Evolutionary conservation across 2,113 vertebrate species (phyloP).

Genomic region (Heliornis fulica): DNA sequence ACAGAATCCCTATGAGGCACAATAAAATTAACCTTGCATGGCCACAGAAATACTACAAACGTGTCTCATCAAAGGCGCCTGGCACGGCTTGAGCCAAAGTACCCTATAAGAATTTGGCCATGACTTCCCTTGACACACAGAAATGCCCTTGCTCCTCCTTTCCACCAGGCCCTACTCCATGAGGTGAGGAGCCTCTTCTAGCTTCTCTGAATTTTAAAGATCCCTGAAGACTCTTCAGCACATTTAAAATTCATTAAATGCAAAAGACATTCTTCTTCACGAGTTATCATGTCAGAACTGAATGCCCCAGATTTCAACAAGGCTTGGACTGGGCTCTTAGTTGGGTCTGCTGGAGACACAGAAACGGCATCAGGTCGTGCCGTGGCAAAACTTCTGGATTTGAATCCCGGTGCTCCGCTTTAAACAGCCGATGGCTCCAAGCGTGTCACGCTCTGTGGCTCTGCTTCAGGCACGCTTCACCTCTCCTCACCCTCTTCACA

Average conservation of each 20-base stretch:
- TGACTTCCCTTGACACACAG: not conserved
- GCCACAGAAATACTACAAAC: conserved; percentile 13
- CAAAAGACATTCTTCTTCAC: conserved; percentile 12
- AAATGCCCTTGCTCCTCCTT: not conserved
- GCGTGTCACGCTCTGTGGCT: not conserved
- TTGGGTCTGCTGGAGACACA: not conserved
- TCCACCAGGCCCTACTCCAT: not conserved
- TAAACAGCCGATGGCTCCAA: not conserved
- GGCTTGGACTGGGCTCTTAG: not conserved
- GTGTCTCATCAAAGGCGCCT: not conserved
- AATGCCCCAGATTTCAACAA: not conserved
- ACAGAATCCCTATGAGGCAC: conserved; percentile 48
- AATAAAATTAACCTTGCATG: conserved; percentile 69
- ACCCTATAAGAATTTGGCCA: not conserved
- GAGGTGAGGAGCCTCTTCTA: not conserved
- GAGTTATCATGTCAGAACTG: not conserved
- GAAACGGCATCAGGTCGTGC: not conserved
- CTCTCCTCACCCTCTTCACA: not conserved
- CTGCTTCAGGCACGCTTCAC: not conserved
- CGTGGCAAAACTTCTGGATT: not conserved
- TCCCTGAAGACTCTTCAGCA: not conserved
- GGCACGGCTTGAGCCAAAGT: conserved; percentile 2
- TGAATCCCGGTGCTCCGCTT: not conserved
- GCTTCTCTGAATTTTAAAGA: conserved; percentile 41
- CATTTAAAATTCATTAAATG: conserved; percentile 57